Evolutionary conservation across 2,797 vertebrate genomes (phyloP).

Genomic region (Pangasius larnaudii): DNA sequence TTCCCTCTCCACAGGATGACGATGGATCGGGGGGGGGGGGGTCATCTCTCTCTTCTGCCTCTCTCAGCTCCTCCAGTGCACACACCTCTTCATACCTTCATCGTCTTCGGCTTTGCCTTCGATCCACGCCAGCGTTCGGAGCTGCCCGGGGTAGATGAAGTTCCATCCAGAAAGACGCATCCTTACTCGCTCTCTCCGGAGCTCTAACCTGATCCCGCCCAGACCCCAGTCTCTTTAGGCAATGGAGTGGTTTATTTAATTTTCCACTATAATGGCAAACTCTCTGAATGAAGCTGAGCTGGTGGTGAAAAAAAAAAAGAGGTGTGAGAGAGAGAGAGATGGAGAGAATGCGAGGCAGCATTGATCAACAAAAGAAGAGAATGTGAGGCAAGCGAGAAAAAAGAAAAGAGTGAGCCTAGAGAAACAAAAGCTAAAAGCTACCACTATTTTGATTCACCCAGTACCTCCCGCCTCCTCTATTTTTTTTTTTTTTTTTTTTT

Average conservation of each 20-base stretch:
- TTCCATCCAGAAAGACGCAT: slow-evolving; percentile 8
- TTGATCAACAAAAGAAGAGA: slow-evolving; percentile 45
- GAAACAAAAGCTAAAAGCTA: slow-evolving; percentile 96
- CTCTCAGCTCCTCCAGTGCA: neutral
- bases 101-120: slow-evolving; percentile 43
- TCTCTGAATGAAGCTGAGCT: slow-evolving; percentile 92
- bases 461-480: slow-evolving; percentile 50
- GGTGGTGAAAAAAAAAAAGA: slow-evolving; percentile 71
- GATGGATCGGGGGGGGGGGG: slow-evolving; percentile 21
- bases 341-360: slow-evolving; percentile 81
- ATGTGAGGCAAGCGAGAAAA: slow-evolving; percentile 48
- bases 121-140: slow-evolving; percentile 12
- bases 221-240: slow-evolving; percentile 81
- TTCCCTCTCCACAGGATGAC: slow-evolving; percentile 29
- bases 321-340: slow-evolving; percentile 47
- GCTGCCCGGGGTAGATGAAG: neutral
- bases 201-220: slow-evolving; percentile 74
- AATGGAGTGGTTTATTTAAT: slow-evolving; percentile 97
- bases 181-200: slow-evolving; percentile 59
- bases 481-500: slow-evolving; percentile 12
- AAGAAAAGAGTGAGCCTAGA: slow-evolving; percentile 60
- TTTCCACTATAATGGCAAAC: slow-evolving; percentile 92
- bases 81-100: slow-evolving; percentile 36
- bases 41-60: slow-evolving; percentile 26
- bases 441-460: slow-evolving; percentile 95